Base-by-base conservation (phyloP, 2,113 vertebrate genomes). In the Melanostigma gelatinosum region DNA sequence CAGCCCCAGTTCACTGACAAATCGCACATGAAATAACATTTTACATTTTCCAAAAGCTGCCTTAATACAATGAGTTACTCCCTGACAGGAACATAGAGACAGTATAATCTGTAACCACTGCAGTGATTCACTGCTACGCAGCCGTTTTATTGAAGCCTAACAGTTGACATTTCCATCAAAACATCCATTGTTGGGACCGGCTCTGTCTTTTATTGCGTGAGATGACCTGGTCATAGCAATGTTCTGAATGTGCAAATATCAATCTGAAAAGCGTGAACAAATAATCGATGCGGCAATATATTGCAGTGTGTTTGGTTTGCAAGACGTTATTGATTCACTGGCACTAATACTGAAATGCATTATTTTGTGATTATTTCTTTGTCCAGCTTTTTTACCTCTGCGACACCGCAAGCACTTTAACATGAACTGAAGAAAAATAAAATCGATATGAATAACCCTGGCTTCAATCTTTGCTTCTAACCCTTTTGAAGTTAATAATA, bases 111-210 rank as follows among this genome's bases (percentile, higher is more conserved):
- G 55, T 60, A 36, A 67, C 57, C 50, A 67, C 3, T 40, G 42
- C 2, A 1, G 40, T 46, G n/a, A 52, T 67, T 72, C 71, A 61
- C 29, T 24, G 52, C 72, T 18, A 1, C 22, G 11, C 10, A 16
- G 12, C 15, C 15, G 8, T 22, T 78, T 84, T 68, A 80, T 70
- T 50, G 32, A 84, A 42, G 24, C 40, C 73, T 55, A 77, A 67
- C 62, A n/a, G 57, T 75, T 88, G 79, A 86, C 75, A 79, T 82
- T 86, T 88, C 36, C 83, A 65, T 70, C 58, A 42, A 70, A 79
- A 73, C 70, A 66, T 48, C 67, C 64, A 83, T 88, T 79, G 79
- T 75, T 72, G 15, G 34, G 79, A 63, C 38, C 67, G 22, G 71
- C 72, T 46, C 46, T 18, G 62, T 70, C 36, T 67, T 50, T 72